Evolutionary conservation across 2,888 invertebrate genomes (phyloP).

Genomic region (Hipparchia semele): DNA sequence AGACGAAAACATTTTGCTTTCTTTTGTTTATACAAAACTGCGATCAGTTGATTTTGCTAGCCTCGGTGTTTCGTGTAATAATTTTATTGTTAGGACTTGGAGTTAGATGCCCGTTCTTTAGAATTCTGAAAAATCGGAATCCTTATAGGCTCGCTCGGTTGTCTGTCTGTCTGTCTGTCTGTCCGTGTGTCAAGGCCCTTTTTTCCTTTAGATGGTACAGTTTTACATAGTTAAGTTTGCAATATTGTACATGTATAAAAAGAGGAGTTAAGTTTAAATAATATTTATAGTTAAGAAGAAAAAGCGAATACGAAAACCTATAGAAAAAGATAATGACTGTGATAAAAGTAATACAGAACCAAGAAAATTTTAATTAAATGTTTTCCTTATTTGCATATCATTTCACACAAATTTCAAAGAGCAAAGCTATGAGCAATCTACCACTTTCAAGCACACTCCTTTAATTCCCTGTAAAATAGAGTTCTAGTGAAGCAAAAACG

Average conservation of each 20-base stretch:
- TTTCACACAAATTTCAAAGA: constrained; percentile 32
- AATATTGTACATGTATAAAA: too few relatives aligned
- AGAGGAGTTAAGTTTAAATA: too few relatives aligned
- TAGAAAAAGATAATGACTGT: not conserved
- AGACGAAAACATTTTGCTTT: constrained; percentile 20
- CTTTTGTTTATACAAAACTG: constrained; percentile 16
- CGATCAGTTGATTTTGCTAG: constrained; percentile 10
- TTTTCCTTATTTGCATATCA: constrained; percentile 4
- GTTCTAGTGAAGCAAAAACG: constrained; percentile 12
- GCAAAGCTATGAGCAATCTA: constrained; percentile 33
- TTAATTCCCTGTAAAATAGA: constrained; percentile 19
- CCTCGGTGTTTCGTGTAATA: constrained; percentile 5
- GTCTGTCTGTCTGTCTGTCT: too few relatives aligned
- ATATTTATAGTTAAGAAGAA: too few relatives aligned
- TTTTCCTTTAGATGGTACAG: too few relatives aligned
- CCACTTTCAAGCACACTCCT: constrained; percentile 30
- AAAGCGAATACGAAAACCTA: too few relatives aligned
- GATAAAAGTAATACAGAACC: not conserved
- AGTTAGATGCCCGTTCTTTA: not conserved
- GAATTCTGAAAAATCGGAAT: too few relatives aligned
- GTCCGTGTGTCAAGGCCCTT: too few relatives aligned
- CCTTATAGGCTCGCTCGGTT: too few relatives aligned
- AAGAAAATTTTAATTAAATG: not conserved
- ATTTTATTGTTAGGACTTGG: constrained; percentile 8
- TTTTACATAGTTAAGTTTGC: too few relatives aligned